Conservation (phyloP, 92 coral and sea anemone genomes). For the Umimayanthus kanabou region DNA sequence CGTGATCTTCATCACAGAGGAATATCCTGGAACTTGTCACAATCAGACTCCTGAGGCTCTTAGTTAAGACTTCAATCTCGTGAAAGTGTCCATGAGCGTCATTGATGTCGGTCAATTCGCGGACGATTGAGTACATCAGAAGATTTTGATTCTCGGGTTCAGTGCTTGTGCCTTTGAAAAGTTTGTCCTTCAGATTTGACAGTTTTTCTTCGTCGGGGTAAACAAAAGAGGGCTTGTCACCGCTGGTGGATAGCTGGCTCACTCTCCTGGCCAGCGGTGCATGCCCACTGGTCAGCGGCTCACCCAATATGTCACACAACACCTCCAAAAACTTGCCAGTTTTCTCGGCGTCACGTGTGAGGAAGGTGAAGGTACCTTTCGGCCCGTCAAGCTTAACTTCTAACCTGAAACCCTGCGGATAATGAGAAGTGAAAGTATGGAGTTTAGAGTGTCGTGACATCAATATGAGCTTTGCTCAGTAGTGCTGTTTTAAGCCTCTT, state of each 20-base stretch:
- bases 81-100: slow-evolving; percentile 42
- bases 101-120: slow-evolving; percentile 72
- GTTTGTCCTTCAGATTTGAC: slow-evolving; percentile 61
- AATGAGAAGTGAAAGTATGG: neutral
- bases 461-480: neutral
- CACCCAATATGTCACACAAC: slow-evolving; percentile 71
- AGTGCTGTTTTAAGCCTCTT: too few relatives aligned
- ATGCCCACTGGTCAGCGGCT: slow-evolving; percentile 61
- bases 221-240: slow-evolving; percentile 57
- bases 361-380: slow-evolving; percentile 91
- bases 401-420: slow-evolving; percentile 44
- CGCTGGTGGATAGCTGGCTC: slow-evolving; percentile 60
- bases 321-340: slow-evolving; percentile 75
- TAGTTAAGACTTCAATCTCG: slow-evolving; percentile 74
- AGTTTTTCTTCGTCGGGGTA: slow-evolving; percentile 80
- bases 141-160: slow-evolving; percentile 62
- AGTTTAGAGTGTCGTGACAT: neutral
- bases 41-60: slow-evolving; percentile 82
- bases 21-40: slow-evolving; percentile 85
- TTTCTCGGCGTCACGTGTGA: slow-evolving; percentile 91
- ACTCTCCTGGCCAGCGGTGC: slow-evolving; percentile 55
- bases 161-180: slow-evolving; percentile 47
- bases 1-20: slow-evolving; percentile 96
- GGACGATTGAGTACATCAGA: slow-evolving; percentile 87
- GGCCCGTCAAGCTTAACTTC: slow-evolving; percentile 73